A percentile compares a stretch with the other conserved stretches of the same genome.
phyloP scores from a whole-genome alignment of 2,888 invertebrate genomes.

The Archaeoteleia sp. region DNA sequence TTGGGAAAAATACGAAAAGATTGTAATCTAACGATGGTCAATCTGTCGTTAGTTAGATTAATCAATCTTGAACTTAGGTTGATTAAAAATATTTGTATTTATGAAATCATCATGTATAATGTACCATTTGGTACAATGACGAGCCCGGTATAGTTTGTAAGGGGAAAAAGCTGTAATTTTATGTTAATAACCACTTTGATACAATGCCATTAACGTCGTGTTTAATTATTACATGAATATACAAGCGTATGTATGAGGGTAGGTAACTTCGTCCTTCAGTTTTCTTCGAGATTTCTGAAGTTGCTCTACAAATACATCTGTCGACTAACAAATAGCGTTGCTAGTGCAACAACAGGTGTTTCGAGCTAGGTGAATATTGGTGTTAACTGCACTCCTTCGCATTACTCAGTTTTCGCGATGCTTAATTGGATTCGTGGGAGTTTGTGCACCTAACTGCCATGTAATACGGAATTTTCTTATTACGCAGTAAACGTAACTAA shows the following conservation, averaged over 20 bases:
- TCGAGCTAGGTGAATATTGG: constrained; percentile 36
- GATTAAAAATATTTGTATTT: too few species aligned
- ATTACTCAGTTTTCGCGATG: constrained; percentile 21
- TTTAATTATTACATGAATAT: constrained; percentile 17
- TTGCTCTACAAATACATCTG: constrained; percentile 22
- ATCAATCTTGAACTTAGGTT: too few species aligned
- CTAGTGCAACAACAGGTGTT: constrained; percentile 40
- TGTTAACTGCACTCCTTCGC: constrained; percentile 24
- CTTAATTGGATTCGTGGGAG: constrained; percentile 28
- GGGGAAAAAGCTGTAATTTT: background rate
- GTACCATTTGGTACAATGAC: too few species aligned
- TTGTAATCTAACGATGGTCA: too few species aligned
- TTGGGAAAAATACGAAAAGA: too few species aligned
- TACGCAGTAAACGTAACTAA: constrained; percentile 7
- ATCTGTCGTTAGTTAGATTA: too few species aligned
- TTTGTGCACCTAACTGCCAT: background rate
- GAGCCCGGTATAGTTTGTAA: constrained; percentile 22
- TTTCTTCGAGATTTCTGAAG: constrained; percentile 22
- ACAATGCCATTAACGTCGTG: constrained; percentile 1
- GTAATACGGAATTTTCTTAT: constrained; percentile 9
- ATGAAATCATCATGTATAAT: too few species aligned
- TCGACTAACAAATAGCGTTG: constrained; percentile 39
- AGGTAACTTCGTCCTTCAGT: constrained; percentile 17
- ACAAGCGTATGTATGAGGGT: background rate
- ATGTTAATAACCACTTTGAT: background rate